Evolutionary conservation across 2,113 vertebrate genomes (phyloP).

Genomic region (Nothocercus julius): DNA sequence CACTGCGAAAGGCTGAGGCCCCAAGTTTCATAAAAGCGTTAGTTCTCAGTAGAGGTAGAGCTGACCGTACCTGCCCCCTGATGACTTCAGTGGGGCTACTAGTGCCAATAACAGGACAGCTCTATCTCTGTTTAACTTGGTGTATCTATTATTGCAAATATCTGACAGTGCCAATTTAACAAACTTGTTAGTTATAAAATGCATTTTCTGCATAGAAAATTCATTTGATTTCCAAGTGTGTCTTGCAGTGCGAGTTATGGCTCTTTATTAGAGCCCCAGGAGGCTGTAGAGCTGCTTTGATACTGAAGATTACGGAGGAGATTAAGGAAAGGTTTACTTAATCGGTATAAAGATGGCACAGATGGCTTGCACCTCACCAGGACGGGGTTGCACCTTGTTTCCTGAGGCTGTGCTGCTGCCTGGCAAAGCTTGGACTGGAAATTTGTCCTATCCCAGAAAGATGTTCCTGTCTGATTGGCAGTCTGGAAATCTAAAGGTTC

Average conservation of each 20-base stretch:
- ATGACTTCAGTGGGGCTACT: background rate
- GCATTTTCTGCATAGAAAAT: background rate
- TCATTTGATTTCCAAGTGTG: background rate
- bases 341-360: background rate
- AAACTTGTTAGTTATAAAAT: background rate
- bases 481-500: background rate
- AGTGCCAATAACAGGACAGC: background rate
- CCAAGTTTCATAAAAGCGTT: too few relatives aligned
- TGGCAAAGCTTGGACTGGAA: background rate
- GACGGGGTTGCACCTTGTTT: background rate
- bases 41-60: background rate
- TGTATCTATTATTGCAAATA: background rate
- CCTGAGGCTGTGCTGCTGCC: background rate
- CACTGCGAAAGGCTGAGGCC: background rate
- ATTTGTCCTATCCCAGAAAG: background rate
- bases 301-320: background rate
- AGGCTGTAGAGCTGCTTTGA: background rate
- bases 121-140: background rate
- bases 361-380: fast-evolving
- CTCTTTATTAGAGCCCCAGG: background rate
- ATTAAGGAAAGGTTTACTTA: background rate
- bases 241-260: background rate
- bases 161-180: background rate
- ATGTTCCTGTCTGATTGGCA: background rate
- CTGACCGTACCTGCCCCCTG: background rate